Base-by-base conservation (phyloP, 2,888 invertebrate species). In the Unio pictorum region DNA sequence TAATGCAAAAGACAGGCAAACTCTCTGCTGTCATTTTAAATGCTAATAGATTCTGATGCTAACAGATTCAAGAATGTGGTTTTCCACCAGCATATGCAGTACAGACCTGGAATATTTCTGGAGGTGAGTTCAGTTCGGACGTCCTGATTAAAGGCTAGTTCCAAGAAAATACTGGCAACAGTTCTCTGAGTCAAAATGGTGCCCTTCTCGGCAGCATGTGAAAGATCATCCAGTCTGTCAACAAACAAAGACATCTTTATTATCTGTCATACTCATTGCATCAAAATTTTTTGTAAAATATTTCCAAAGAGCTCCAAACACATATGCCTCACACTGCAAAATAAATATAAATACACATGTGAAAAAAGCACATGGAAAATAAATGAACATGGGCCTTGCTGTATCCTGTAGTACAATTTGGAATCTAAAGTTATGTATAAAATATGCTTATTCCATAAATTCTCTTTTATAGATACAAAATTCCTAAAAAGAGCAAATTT, bases 151-250 rank as follows among this genome's bases (percentile, higher is more conserved):
- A 88, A 87, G 30, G 84, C 84, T 57, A 88, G 79, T 67, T 88
- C 88, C 64, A 88, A 79, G 75, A 87, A 84, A 28, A 88, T 85
- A 62, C 87, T 85, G 66, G 88, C 84, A 2, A 88, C 73, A 20
- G 81, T 80, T 58, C 87, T 71, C 80, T 88, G 88, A 65, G 83
- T 81, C 45, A 77, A 71, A 4, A 86, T 76, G 17, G 82, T 82
- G 18, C 83, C 84, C 54, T 76, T 76, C 26, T 78, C 62, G 6
- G 87, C 88, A 30, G 86, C 87, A 74, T 85, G 81, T 28, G 83
- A 80, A 57, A 88, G 72, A 67, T 88, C 88, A 55, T 86, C 81
- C 64, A 88, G 66, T n/a, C 87, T 86, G 73, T 15, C 17, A 55
- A 63, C 30, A 54, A 55, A 63, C 30, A 54, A 26, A 64, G 8